These are phyloP conservation scores for Eupithecia exiguata DNA, from an alignment of 2,888 invertebrate genomes.

Conservation along the genomic window DNA sequence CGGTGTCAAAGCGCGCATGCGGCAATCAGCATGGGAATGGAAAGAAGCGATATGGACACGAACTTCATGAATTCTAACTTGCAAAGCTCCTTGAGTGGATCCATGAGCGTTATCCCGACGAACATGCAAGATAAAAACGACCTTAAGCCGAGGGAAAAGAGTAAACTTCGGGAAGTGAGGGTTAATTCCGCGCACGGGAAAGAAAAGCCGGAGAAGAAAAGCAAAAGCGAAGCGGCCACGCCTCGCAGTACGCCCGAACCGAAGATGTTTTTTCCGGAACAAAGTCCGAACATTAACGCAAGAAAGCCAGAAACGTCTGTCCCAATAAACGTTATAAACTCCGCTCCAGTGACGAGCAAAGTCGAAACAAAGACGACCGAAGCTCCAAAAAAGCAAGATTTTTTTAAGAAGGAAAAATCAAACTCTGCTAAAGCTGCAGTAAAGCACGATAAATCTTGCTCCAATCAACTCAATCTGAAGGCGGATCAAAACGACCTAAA, in stretches of 20 bases:
- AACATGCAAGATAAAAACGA: conserved; percentile 69
- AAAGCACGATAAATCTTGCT: conserved; percentile 77
- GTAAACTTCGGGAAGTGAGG: conserved; percentile 76
- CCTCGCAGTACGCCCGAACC: conserved; percentile 76
- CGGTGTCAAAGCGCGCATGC: conserved; percentile 79
- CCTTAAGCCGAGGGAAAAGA: conserved; percentile 74
- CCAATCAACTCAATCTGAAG: conserved; percentile 68
- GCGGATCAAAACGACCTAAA: conserved; percentile 76
- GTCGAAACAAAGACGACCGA: conserved; percentile 71
- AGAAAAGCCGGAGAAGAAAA: conserved; percentile 76
- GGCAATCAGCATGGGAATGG: conserved; percentile 71
- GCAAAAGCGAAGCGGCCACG: conserved; percentile 64
- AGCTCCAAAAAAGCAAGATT: conserved; percentile 79
- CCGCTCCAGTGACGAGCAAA: conserved; percentile 68
- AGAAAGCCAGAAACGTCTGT: conserved; percentile 78
- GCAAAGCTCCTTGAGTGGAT: conserved; percentile 65
- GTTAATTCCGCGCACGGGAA: conserved; percentile 81
- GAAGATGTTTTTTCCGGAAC: conserved; percentile 80
- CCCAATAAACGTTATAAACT: conserved; percentile 78
- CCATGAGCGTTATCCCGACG: conserved; percentile 67
- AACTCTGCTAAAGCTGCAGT: conserved; percentile 66
- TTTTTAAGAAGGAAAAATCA: conserved; percentile 80
- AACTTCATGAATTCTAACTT: conserved; percentile 63
- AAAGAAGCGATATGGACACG: conserved; percentile 69
- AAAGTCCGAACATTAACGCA: conserved; percentile 59